Percentiles rank a stretch among this genome's conserved stretches.
Evolutionary conservation across 2,888 invertebrate species (phyloP).

Genomic region (Nomada lathburiana): DNA sequence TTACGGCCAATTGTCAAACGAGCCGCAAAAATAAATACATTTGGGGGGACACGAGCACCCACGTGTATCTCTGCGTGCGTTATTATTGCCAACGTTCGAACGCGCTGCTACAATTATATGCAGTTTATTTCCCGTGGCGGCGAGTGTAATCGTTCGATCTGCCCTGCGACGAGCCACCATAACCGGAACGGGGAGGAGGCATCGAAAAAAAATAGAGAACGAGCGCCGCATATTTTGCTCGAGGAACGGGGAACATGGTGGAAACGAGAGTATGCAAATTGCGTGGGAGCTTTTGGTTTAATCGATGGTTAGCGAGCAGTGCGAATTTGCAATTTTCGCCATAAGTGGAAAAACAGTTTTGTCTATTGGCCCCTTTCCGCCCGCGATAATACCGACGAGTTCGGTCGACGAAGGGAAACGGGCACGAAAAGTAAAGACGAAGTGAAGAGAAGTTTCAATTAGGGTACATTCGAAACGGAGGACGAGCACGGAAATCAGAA

Average conservation of each 20-base stretch:
- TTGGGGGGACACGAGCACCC: slow-evolving; percentile 36
- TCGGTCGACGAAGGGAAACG: too few relatives aligned
- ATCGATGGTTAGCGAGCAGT: too few relatives aligned
- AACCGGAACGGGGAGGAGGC: slow-evolving; percentile 42
- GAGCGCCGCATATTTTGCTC: slow-evolving; percentile 18
- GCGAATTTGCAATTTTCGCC: neutral
- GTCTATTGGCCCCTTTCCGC: neutral
- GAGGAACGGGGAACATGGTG: neutral
- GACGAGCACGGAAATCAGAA: too few relatives aligned
- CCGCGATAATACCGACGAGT: neutral
- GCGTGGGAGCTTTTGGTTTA: too few relatives aligned
- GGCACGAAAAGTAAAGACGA: too few relatives aligned
- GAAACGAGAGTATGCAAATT: neutral
- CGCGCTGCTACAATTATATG: slow-evolving; percentile 77
- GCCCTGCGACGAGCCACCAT: slow-evolving; percentile 55
- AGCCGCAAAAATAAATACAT: slow-evolving; percentile 54
- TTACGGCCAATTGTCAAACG: slow-evolving; percentile 45
- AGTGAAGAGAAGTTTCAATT: too few relatives aligned
- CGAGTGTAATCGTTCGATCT: slow-evolving; percentile 69
- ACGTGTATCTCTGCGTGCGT: slow-evolving; percentile 54
- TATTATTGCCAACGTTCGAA: slow-evolving; percentile 66
- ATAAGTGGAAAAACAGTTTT: neutral
- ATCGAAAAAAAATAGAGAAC: slow-evolving; percentile 25
- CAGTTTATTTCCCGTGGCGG: slow-evolving; percentile 74
- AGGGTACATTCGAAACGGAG: too few relatives aligned